Percentiles rank a stretch among this genome's conserved stretches.
phyloP scores from a whole-genome alignment of 2,797 vertebrate genomes.

The Sphenopsis melanotis region DNA sequence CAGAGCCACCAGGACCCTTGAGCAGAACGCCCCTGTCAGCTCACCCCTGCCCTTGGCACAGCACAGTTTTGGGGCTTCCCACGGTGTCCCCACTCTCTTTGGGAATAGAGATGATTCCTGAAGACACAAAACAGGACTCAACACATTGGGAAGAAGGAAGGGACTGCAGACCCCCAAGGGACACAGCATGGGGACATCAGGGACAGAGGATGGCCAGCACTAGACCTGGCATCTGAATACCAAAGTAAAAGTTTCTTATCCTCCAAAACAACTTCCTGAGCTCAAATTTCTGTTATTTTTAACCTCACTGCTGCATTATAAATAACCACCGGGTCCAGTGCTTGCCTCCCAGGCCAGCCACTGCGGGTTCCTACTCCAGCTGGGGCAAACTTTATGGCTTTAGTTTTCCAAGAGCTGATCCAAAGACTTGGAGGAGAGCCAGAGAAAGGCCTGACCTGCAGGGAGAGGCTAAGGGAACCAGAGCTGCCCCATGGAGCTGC shows the following conservation, averaged over 20 bases:
- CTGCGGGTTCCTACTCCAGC: neutral
- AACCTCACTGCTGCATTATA: neutral
- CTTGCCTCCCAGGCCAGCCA: neutral
- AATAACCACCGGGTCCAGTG: neutral
- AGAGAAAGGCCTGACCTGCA: conserved; percentile 29
- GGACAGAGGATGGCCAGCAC: neutral
- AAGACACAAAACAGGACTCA: neutral
- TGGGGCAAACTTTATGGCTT: conserved; percentile 1
- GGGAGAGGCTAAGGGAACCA: conserved; percentile 6
- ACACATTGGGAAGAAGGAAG: accelerated
- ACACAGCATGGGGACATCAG: neutral
- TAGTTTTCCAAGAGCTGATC: conserved; percentile 15
- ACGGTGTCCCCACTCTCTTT: accelerated
- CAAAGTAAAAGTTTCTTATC: neutral
- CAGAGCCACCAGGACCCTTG: accelerated
- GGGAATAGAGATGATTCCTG: neutral
- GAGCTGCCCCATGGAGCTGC: neutral
- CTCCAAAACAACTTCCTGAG: neutral
- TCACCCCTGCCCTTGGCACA: neutral
- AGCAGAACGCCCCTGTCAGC: neutral
- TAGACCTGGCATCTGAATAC: neutral
- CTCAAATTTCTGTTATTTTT: conserved; percentile 49
- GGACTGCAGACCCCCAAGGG: neutral
- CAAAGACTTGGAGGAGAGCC: neutral
- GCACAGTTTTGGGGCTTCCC: neutral